A percentile compares a stretch with the other conserved stretches of the same genome.
phyloP scores from a whole-genome alignment of 1,140 invertebrate genomes.

The Drosophila gunungcola region DNA sequence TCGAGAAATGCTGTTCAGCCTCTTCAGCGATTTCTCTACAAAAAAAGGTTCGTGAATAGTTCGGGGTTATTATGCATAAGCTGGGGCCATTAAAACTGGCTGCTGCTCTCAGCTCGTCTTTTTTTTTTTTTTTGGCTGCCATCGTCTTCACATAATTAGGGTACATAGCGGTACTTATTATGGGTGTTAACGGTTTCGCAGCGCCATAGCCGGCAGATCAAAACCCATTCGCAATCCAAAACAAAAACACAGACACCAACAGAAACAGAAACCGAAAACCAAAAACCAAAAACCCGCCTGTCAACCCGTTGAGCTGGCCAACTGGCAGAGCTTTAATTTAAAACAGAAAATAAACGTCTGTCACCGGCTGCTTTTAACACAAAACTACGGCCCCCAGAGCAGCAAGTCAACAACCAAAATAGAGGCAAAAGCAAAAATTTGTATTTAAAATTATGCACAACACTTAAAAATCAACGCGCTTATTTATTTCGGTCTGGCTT shows the following conservation, averaged over 20 bases:
- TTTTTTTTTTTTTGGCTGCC: conserved; percentile 13
- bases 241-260: conserved; percentile 19
- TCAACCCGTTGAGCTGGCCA: conserved; percentile 47
- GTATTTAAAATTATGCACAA: conserved; percentile 83
- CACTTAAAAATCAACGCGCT: conserved; percentile 81
- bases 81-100: conserved; percentile 63
- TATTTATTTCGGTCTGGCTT: conserved; percentile 61
- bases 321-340: conserved; percentile 63
- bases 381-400: conserved; percentile 3
- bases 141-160: conserved; percentile 73
- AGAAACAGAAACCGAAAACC: conserved; percentile 12
- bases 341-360: conserved; percentile 73
- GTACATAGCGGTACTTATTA: conserved; percentile 83
- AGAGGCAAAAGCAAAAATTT: conserved; percentile 40
- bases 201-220: conserved; percentile 58
- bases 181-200: conserved; percentile 80
- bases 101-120: conserved; percentile 8
- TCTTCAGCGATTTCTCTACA: conserved; percentile 61
- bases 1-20: conserved; percentile 56
- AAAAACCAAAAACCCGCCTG: conserved; percentile 52
- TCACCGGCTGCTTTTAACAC: conserved; percentile 50
- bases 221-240: conserved; percentile 54
- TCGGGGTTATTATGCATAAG: conserved; percentile 63
- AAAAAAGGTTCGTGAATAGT: conserved; percentile 16
- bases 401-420: conserved; percentile 16